These are phyloP conservation scores for Propithecus deckenii DNA, from an alignment of 2,797 vertebrate genomes.

Conservation along the genomic window DNA sequence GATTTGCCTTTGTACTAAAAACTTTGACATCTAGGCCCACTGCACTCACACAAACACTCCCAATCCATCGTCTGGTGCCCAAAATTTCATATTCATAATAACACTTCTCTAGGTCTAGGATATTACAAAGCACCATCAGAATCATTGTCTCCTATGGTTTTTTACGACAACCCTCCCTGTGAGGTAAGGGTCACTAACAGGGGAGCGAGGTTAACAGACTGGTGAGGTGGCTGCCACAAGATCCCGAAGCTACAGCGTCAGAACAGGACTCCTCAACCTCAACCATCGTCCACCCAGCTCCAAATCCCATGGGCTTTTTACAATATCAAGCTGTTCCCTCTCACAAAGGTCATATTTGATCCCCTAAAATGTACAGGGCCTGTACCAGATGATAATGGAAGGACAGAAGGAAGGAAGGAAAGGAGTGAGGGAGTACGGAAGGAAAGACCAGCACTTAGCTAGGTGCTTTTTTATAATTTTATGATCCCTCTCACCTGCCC, in stretches of 20 bases:
- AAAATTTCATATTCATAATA: neutral
- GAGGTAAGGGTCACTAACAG: neutral
- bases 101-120: neutral
- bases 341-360: neutral
- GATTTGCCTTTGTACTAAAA: neutral
- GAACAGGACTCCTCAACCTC: neutral
- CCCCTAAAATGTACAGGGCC: neutral
- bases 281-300: neutral
- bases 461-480: neutral
- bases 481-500: neutral
- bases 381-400: neutral
- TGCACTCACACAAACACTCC: neutral
- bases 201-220: neutral
- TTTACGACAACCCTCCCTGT: too few relatives aligned
- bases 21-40: neutral
- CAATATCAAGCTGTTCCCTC: neutral
- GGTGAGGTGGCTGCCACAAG: neutral
- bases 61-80: neutral
- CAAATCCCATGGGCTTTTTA: neutral
- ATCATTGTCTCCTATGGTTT: neutral
- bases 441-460: neutral
- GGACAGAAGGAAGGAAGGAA: neutral
- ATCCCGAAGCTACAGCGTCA: neutral
- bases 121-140: neutral
- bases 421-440: neutral